These are phyloP conservation scores for Channallabes apus DNA, from an alignment of 2,797 vertebrate genomes.

Conservation along the genomic window DNA sequence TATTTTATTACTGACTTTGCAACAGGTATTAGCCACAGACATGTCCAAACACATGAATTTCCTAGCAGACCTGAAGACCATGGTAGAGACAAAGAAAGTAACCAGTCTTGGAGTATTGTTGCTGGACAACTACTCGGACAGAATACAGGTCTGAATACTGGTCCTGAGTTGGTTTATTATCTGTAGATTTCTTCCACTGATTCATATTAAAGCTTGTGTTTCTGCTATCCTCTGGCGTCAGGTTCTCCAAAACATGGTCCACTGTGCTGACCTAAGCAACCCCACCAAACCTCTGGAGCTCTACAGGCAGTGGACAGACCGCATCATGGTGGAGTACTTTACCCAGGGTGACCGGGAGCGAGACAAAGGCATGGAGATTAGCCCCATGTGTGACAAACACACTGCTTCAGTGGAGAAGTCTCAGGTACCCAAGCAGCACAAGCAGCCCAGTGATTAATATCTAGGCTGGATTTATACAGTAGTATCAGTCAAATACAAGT, in stretches of 20 bases:
- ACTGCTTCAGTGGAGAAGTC: slow-evolving; percentile 89
- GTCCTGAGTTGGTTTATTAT: neutral
- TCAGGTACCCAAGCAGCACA: slow-evolving; percentile 73
- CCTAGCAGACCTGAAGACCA: slow-evolving; percentile 91
- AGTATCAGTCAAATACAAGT: neutral
- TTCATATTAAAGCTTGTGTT: neutral
- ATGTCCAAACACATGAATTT: slow-evolving; percentile 98
- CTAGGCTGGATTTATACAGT: neutral
- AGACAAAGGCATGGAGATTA: slow-evolving; percentile 90
- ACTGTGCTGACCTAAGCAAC: slow-evolving; percentile 92
- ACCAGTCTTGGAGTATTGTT: slow-evolving; percentile 90
- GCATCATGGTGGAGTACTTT: slow-evolving; percentile 91
- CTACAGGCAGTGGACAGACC: slow-evolving; percentile 88
- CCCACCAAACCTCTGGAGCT: slow-evolving; percentile 90
- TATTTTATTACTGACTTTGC: neutral
- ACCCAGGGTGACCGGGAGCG: slow-evolving; percentile 86
- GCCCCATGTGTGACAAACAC: slow-evolving; percentile 94
- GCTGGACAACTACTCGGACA: slow-evolving; percentile 92
- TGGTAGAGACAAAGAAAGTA: slow-evolving; percentile 97
- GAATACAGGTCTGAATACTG: slow-evolving; percentile 82
- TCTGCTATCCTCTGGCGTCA: slow-evolving; percentile 52
- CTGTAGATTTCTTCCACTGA: neutral
- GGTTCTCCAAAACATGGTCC: slow-evolving; percentile 94
- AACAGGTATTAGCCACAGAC: slow-evolving; percentile 90
- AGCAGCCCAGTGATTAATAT: slow-evolving; percentile 1